phyloP scores from a whole-genome alignment of 2,888 invertebrate genomes.

The Dinocampus coccinellae region DNA sequence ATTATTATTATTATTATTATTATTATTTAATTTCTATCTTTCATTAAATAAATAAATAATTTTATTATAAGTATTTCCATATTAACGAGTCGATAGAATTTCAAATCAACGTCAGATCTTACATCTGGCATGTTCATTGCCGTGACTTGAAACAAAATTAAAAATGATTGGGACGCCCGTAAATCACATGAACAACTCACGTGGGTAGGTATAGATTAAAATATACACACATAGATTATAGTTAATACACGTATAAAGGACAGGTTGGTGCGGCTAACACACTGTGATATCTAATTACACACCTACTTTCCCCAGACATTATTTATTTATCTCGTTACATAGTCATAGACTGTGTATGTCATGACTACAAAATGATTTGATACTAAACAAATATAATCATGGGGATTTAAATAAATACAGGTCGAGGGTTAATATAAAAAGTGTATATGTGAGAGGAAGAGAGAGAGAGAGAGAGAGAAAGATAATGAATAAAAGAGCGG shows the following conservation, averaged over 20 bases:
- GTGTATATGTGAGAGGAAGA: neutral
- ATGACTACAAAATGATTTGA: neutral
- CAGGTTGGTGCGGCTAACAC: constrained; percentile 27
- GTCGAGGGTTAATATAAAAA: too few relatives aligned
- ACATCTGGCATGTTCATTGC: constrained; percentile 10
- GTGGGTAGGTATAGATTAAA: constrained; percentile 12
- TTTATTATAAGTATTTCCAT: constrained; percentile 2
- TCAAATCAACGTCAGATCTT: constrained; percentile 34
- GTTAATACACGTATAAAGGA: constrained; percentile 10
- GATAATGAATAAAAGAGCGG: neutral
- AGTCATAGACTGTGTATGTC: neutral
- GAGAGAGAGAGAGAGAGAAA: neutral
- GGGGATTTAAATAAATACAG: neutral
- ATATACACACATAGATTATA: neutral
- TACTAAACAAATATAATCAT: constrained; percentile 17
- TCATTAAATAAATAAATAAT: neutral
- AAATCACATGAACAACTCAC: constrained; percentile 21
- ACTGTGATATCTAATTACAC: constrained; percentile 40
- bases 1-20: too few relatives aligned
- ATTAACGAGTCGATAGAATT: constrained; percentile 18
- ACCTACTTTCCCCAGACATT: constrained; percentile 45
- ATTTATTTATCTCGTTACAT: constrained; percentile 46
- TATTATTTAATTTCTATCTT: neutral
- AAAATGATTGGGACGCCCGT: constrained; percentile 29
- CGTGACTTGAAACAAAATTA: constrained; percentile 24